These are phyloP conservation scores for Cololabis saira DNA, from an alignment of 2,113 vertebrate genomes.

Conservation along the genomic window DNA sequence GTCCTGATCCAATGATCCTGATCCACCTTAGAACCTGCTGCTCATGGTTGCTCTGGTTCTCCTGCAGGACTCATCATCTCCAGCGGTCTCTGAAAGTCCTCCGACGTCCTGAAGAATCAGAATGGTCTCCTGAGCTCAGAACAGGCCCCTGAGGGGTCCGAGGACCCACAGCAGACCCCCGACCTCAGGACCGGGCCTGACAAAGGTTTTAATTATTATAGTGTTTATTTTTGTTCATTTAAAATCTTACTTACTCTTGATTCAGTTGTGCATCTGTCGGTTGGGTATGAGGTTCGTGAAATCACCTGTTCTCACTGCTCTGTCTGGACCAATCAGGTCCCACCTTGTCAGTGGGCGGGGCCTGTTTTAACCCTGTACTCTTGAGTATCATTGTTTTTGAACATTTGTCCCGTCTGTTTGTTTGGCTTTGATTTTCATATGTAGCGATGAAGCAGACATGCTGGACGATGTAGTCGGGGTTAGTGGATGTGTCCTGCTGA, in stretches of 20 bases:
- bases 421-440: background rate
- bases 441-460: slow-evolving; percentile 17
- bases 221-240: slow-evolving; percentile 17
- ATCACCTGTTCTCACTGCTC: slow-evolving; percentile 2
- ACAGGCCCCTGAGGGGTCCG: background rate
- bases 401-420: slow-evolving; percentile 1
- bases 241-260: background rate
- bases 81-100: slow-evolving; percentile 61
- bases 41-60: background rate
- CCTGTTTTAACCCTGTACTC: background rate
- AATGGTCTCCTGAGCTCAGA: background rate
- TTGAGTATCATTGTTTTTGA: background rate
- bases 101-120: slow-evolving; percentile 58
- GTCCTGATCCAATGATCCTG: background rate
- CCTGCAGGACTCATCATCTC: slow-evolving; percentile 62
- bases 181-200: background rate
- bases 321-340: slow-evolving; percentile 49
- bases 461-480: slow-evolving; percentile 47
- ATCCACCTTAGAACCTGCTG: background rate
- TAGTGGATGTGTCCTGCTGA: slow-evolving; percentile 9
- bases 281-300: slow-evolving; percentile 6
- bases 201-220: slow-evolving; percentile 14
- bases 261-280: no score
- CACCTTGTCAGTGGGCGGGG: slow-evolving; percentile 10
- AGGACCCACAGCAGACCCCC: background rate